A percentile compares a stretch with the other conserved stretches of the same genome.
Evolutionary conservation across 2,113 vertebrate species (phyloP).

Genomic region (Tyto alba): DNA sequence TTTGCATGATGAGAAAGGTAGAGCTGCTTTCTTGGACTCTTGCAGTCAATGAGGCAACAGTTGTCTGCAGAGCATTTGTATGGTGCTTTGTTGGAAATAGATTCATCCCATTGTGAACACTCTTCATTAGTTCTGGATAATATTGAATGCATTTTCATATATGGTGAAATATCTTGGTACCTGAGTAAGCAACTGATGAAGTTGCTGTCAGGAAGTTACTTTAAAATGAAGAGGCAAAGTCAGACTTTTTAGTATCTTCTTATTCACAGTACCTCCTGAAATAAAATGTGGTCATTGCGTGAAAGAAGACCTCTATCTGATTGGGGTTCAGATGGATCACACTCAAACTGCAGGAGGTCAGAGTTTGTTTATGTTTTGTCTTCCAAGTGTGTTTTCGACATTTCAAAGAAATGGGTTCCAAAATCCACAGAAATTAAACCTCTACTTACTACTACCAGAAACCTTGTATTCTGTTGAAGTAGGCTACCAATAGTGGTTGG

Average conservation of each 20-base stretch:
- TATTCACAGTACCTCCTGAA: neutral
- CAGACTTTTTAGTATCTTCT: neutral
- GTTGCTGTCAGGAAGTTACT: neutral
- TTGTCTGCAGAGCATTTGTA: neutral
- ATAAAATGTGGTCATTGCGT: neutral
- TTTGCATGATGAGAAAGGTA: neutral
- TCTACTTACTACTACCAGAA: neutral
- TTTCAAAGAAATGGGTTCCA: neutral
- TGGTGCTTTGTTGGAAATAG: neutral
- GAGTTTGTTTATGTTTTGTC: neutral
- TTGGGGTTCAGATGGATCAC: neutral
- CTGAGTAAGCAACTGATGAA: neutral
- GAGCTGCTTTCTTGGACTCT: neutral
- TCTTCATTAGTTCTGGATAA: neutral
- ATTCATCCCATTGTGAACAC: neutral
- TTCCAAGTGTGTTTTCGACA: no score
- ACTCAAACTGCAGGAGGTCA: neutral
- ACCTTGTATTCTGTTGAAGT: neutral
- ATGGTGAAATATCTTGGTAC: neutral
- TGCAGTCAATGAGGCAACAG: neutral
- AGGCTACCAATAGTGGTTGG: neutral
- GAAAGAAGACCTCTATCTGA: neutral
- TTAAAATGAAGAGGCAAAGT: neutral
- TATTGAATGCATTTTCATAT: neutral
- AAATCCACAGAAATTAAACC: neutral